Evolutionary conservation across 1,140 invertebrate species (phyloP), one percentile per base, ranked within the genome.

Genomic region (Aphidius gifuensis): DNA sequence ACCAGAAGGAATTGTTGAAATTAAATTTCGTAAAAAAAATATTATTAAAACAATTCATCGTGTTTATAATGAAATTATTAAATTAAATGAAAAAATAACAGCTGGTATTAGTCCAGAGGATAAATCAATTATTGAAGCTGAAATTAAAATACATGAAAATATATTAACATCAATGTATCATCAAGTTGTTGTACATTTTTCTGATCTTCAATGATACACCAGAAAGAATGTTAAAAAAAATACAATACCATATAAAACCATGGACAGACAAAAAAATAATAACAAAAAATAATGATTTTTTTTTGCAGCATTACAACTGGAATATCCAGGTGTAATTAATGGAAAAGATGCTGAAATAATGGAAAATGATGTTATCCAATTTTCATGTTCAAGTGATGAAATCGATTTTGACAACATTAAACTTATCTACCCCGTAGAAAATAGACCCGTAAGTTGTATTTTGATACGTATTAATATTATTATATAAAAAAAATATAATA

Each of bases 141-240:
- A 91, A 68, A 84, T 96, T 21, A 85, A 85, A 7, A 84, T 88
- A 6, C 83, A 96, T 46, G 90, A 97, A 67, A 85, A 89, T 47
- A 74, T 86, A 8, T 77, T 99, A 6, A 83, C 88, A 62, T 91
- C 96, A 0, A 91, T 96, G 69, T 98, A 97, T 79, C 92, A 92
- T 69, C 94, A 94, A 77, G 92, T 96, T 5, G 95, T 97, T 0
- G 88, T 99, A 0, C 88, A 93, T 69, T 99, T 99, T 80, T 96
- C 96, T 3, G 97, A 99, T 79, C 84, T 99, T 2, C 97, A n/a
- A 99, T 77, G 98, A 99, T 72, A 99, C 96, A 0, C 94, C 97
- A 0, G 93, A 94, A 57, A 85, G 97, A 60, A 99, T 99, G 97
- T 83, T 94, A 49, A 97, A 66, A 99, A 98, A 74, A 92, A 90